Evolutionary conservation across 2,888 invertebrate species (phyloP), one percentile per base, ranked within the genome.

Genomic region (Sussaba pulchella): DNA sequence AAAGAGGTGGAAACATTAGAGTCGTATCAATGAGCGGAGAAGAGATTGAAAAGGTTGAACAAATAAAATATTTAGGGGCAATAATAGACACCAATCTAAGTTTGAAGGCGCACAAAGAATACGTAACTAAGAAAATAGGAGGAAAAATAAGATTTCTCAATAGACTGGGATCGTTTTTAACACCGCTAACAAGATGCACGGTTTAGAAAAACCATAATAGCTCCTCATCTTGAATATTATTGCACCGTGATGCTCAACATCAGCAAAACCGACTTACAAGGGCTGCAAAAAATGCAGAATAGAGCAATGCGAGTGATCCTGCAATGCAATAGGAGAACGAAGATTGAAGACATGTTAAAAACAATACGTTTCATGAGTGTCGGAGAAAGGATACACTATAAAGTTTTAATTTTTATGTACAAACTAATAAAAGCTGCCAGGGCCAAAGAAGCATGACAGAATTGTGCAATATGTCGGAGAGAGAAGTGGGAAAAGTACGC

Each of bases 171-270:
- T 50, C 54, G 19, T 36, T 21, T 12, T 17, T 64, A n/a, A 26
- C 43, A 4, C 41, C 26, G 4, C 14, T 41, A 8, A 39, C 39
- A 9, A 26, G 70, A 70, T 36, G 54, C 12, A 41, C 12, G 6
- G 43, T 70, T 6, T 70, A 70, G 36, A n/a, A 52, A 70, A n/a
- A 41, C 41, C 3, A 71, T 71, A 71, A 24, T 71, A 2, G 54
- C 59, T 2, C 71, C 59, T 1, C 59, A 59, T 41, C 21, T 71
- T 6, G 59, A 71, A 41, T 71, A 71, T n/a, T 71, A 59, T n/a
- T n/a, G 24, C 5, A 71, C 43, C 1, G 9, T 71, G 14, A 26
- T 71, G 14, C 12, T 36, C 17, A 26, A n/a, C 8, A 59, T 59
- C 43, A 24, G 14, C 5, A 41, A 71, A 36, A 59, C 71, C 0